Evolutionary conservation across 1,140 invertebrate genomes (phyloP).

Genomic region (Cryptotermes secundus): DNA sequence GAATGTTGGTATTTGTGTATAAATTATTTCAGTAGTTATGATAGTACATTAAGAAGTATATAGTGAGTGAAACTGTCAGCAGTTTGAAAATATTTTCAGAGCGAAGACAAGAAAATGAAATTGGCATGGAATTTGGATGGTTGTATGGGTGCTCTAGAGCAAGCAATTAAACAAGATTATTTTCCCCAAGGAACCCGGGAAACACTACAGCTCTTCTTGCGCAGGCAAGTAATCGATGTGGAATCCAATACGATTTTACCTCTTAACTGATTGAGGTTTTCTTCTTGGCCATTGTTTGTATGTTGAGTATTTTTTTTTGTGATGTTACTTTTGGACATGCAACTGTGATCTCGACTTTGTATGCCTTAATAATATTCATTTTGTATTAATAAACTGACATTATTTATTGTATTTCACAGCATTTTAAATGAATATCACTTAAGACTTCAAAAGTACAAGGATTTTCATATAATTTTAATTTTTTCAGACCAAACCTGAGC

Average conservation of each 20-base stretch:
- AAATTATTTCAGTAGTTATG: no score
- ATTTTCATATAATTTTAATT: conserved; percentile 14
- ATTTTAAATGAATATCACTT: background rate
- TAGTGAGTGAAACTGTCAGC: no score
- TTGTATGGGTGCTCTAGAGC: conserved; percentile 59
- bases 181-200: conserved; percentile 55
- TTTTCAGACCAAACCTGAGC: conserved; percentile 20
- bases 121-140: conserved; percentile 59
- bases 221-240: conserved; percentile 47
- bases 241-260: conserved; percentile 37
- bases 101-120: conserved; percentile 58
- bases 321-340: background rate
- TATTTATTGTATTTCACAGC: background rate
- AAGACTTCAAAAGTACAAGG: background rate
- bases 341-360: background rate
- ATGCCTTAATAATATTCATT: background rate
- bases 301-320: background rate
- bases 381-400: background rate
- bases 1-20: no score
- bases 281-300: background rate
- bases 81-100: conserved; percentile 44
- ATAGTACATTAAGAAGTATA: no score
- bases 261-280: background rate
- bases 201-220: conserved; percentile 57
- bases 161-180: conserved; percentile 52